Percentiles rank a stretch among this genome's conserved stretches.
Evolutionary conservation across 2,113 vertebrate genomes (phyloP).

Genomic region (Montifringilla adamsi): DNA sequence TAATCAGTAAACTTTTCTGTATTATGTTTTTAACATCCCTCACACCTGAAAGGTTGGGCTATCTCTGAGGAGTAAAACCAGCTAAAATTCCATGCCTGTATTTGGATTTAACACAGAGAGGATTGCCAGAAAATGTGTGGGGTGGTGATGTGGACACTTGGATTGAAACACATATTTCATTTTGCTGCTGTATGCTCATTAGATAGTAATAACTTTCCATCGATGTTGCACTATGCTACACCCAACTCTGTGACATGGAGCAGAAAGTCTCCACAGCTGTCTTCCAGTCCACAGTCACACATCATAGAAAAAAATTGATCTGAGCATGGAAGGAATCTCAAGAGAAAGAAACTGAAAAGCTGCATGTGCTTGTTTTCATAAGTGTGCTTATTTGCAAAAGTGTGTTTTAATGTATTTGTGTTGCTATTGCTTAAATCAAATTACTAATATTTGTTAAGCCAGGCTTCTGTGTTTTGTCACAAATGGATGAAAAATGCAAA

Average conservation of each 20-base stretch:
- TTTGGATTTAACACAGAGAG: background rate
- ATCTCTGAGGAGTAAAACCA: background rate
- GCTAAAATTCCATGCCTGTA: background rate
- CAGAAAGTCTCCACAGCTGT: background rate
- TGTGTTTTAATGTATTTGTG: background rate
- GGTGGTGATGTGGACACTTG: background rate
- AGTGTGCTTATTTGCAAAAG: background rate
- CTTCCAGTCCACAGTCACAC: background rate
- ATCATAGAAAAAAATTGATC: background rate
- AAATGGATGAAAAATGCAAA: conserved; percentile 29
- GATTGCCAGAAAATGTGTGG: background rate
- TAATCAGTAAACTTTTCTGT: background rate
- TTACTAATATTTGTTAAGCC: background rate
- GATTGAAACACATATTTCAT: background rate
- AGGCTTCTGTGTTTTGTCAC: background rate
- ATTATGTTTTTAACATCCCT: background rate
- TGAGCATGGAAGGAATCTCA: background rate
- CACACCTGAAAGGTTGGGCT: background rate
- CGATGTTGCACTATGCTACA: fast-evolving
- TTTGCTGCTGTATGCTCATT: background rate
- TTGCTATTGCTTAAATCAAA: background rate
- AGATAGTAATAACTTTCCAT: background rate
- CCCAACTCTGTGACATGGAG: background rate
- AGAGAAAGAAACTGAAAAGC: background rate
- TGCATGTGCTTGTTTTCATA: background rate